Base-by-base conservation (phyloP, 2,888 invertebrate genomes). In the Aspidiotus destructor region DNA sequence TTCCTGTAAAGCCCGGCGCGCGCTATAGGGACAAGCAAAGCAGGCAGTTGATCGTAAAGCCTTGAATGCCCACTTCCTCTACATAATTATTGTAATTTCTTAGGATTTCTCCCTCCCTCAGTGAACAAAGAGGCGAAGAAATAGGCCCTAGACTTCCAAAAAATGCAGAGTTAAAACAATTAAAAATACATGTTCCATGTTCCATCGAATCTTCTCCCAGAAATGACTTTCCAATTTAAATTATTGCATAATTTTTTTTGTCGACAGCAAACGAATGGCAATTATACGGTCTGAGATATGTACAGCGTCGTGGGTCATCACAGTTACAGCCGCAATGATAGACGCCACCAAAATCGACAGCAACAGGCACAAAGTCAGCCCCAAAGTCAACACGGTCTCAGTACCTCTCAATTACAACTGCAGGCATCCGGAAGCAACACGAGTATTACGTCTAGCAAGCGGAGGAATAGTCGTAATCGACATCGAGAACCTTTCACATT, bases 281-380 rank as follows among this genome's bases (percentile, higher is more conserved):
- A 11, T 48, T 52, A 60, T n/a, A 52, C 40, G 41, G 58, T 9
- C 54, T 54, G 16, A 57, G 71, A 53, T 62, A 75, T 74, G 74
- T 74, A 73, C 73, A 74, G 74, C 70, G 74, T 73, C 70, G 75
- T 74, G 62, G 74, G 73, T 64, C 73, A 73, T 71, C 73, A 72
- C 63, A 73, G 72, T 70, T 73, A 72, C 69, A 73, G 73, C 41
- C 74, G 74, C 41, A 68, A 70, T 16, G 70, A 71, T 42, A 69
- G 65, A n/a, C 71, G 69, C 15, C 73, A 71, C 42, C 54, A 68
- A 15, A 71, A 71, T 40, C 71, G 70, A 52, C 73, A 72, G 60
- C 70, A 70, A 28, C 70, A 70, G 41, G 69, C 69, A 15, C 71
- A 69, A 13, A 61, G 67, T 48, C 65, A 67, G 17, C 70, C 70